These are phyloP conservation scores for Pholis gunnellus DNA, from an alignment of 2,113 vertebrate genomes.

Conservation along the genomic window DNA sequence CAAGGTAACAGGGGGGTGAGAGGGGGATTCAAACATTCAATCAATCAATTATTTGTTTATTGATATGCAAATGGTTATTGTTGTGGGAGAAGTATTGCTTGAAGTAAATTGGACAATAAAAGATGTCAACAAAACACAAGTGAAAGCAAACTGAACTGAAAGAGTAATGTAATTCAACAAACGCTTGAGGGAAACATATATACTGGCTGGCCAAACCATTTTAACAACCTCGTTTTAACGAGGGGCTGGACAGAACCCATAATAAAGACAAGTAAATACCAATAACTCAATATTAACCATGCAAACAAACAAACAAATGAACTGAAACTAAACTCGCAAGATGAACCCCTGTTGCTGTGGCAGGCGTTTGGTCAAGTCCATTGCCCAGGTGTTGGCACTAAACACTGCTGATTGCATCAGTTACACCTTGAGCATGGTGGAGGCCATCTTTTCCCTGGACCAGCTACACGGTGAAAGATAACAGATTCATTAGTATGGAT, in stretches of 20 bases:
- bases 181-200: background rate
- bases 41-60: background rate
- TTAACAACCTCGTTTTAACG: background rate
- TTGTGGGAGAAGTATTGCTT: background rate
- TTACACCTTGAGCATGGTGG: background rate
- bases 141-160: background rate
- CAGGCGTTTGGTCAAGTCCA: background rate
- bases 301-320: background rate
- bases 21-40: background rate
- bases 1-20: background rate
- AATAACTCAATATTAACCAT: background rate
- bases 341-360: background rate
- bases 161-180: background rate
- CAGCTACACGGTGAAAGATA: background rate
- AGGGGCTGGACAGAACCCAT: background rate
- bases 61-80: background rate
- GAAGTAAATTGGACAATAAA: background rate
- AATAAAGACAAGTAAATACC: background rate
- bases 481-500: background rate
- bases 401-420: background rate
- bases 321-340: background rate
- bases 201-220: background rate
- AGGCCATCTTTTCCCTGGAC: background rate
- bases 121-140: background rate
- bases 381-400: background rate